Percentiles rank a stretch among this genome's conserved stretches.
Evolutionary conservation across 2,113 vertebrate species (phyloP).

Genomic region (Aptenodytes forsteri): DNA sequence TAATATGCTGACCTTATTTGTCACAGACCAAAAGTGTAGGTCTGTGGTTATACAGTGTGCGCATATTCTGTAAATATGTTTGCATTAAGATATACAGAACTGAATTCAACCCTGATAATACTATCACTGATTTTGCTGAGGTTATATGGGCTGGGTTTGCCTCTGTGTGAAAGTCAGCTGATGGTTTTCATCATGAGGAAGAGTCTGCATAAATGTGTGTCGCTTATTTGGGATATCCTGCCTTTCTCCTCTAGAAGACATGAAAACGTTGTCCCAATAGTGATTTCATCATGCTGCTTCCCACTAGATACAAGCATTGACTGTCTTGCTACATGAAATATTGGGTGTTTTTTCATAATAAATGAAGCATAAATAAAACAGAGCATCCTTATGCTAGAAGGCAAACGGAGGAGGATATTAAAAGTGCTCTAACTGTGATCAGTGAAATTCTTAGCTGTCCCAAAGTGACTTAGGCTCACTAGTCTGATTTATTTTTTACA

Average conservation of each 20-base stretch:
- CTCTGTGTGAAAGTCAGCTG: background rate
- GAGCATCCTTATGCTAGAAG: background rate
- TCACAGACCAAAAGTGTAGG: background rate
- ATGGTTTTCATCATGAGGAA: background rate
- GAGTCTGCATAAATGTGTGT: slow-evolving; percentile 17
- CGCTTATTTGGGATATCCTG: background rate
- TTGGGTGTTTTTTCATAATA: background rate
- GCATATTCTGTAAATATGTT: background rate
- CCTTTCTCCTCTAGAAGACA: background rate
- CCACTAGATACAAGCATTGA: background rate
- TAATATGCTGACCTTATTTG: background rate
- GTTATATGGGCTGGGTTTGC: background rate
- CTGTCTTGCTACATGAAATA: background rate
- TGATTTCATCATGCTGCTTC: background rate
- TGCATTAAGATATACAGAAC: background rate
- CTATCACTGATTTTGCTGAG: background rate
- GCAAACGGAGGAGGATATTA: background rate
- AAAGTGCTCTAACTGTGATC: slow-evolving; percentile 16
- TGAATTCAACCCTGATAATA: background rate
- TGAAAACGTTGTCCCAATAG: background rate
- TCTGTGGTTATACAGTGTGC: background rate
- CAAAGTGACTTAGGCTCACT: background rate
- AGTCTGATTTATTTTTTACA: slow-evolving; percentile 40
- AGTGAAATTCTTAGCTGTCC: slow-evolving; percentile 1
- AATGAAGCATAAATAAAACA: slow-evolving; percentile 37